phyloP scores from a whole-genome alignment of 2,113 vertebrate species.

The Catharus bicknelli region DNA sequence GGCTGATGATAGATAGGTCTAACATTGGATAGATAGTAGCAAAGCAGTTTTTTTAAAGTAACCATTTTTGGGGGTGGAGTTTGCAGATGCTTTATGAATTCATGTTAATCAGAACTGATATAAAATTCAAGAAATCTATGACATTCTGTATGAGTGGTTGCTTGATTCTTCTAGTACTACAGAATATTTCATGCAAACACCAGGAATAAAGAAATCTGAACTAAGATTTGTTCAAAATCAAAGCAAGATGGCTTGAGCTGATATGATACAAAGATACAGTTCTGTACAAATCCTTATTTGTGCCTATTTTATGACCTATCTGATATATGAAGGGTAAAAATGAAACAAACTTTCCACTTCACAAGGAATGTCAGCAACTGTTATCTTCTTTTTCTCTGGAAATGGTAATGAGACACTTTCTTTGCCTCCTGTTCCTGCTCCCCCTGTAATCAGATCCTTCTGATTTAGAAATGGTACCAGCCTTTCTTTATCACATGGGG shows the following conservation, averaged over 20 bases:
- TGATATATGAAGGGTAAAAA: not conserved
- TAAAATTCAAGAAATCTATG: not conserved
- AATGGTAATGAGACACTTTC: not conserved
- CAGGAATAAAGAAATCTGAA: not conserved
- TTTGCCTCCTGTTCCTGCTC: not conserved
- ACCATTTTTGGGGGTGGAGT: not conserved
- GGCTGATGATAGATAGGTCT: not conserved
- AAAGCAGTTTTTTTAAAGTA: not conserved
- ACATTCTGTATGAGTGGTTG: not conserved
- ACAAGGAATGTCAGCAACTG: not conserved
- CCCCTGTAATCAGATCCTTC: not conserved
- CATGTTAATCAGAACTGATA: not conserved
- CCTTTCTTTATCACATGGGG: not conserved
- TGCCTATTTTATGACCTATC: not conserved
- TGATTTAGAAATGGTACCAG: not conserved
- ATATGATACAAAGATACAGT: fast-evolving
- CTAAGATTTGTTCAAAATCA: not conserved
- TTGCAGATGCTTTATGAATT: not conserved
- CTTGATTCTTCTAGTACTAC: not conserved
- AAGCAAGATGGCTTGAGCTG: not conserved
- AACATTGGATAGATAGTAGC: not conserved
- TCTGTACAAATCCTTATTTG: not conserved
- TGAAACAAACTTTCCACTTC: not conserved
- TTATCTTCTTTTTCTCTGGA: not conserved
- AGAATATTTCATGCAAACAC: not conserved